Conservation (phyloP, 2,113 vertebrate genomes). For the Coregonus clupeaformis region DNA sequence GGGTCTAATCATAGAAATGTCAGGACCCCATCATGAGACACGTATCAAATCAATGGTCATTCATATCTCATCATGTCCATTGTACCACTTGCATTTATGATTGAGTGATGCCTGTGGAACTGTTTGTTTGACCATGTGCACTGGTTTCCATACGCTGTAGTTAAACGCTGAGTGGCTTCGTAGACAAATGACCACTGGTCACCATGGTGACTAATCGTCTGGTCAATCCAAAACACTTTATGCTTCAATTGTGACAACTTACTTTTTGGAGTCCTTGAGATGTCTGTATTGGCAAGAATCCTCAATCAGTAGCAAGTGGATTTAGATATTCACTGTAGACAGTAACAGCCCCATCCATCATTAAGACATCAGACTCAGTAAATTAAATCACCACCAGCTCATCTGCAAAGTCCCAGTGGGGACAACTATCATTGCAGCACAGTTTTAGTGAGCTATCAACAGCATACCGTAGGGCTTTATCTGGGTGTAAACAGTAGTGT, state of each 20-base stretch:
- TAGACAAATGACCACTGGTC: neutral
- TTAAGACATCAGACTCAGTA: neutral
- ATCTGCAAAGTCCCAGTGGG: constrained; percentile 1
- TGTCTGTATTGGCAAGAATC: constrained; percentile 19
- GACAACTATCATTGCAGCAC: neutral
- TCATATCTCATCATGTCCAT: neutral
- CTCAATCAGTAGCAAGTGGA: constrained; percentile 18
- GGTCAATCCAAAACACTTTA: too few relatives aligned
- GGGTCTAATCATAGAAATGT: constrained; percentile 17
- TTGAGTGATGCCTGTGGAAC: too few relatives aligned
- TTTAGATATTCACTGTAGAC: constrained; percentile 5
- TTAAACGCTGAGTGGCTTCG: neutral
- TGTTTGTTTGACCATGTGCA: neutral
- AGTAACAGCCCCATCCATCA: constrained; percentile 3
- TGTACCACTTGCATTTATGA: too few relatives aligned
- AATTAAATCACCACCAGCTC: constrained; percentile 5
- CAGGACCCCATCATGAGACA: constrained; percentile 12
- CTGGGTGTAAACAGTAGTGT: neutral
- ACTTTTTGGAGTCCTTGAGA: neutral
- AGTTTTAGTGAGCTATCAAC: neutral
- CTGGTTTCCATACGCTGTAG: neutral
- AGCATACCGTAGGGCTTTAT: neutral
- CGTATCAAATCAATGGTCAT: constrained; percentile 24
- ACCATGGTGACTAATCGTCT: too few relatives aligned
- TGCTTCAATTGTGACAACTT: too few relatives aligned